Base-by-base conservation (phyloP, 2,888 invertebrate species). In the Lochmaea crataegi region DNA sequence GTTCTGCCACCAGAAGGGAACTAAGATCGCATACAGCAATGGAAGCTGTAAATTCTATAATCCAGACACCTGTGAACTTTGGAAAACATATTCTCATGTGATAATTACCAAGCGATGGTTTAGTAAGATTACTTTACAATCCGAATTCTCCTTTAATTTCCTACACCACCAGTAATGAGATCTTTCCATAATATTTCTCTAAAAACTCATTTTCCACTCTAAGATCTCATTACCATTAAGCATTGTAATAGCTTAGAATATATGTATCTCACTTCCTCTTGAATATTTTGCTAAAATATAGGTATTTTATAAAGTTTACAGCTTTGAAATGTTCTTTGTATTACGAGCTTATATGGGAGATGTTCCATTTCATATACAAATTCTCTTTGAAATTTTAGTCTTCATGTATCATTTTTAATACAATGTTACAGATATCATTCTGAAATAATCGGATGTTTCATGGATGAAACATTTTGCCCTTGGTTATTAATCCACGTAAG, bases 341-440 rank as follows among this genome's bases (percentile, higher is more conserved):
- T 69, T 64, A 64, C 64, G 64, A 69, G 69, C 69, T 69, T 69
- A 69, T 64, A 69, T 41, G 16, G 14, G 22, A 56, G 64, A 69
- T 64, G 56, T 69, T 22, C 63, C 64, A 56, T 69, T 69, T 64
- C 64, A 56, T 69, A n/a, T 63, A 63, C 63, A 69, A 69, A 69
- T 69, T 63, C 38, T 41, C 42, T 38, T 18, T 51, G 56, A 63
- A 51, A 69, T 69, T 63, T 69, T 56, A 63, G 68, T 53, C 32
- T 61, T 69, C 6, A 12, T 26, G 53, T 53, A 63, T 63, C 53
- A 38, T 51, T 69, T 69, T 48, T 63, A 22, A 38, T 69, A 69
- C 68, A 68, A 68, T 68, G 61, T 68, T 42, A 68, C 32, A 51
- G 11, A 68, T 26, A 68, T 68, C 45, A 38, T 45, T n/a, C 32